Base-by-base conservation (phyloP, 2,113 vertebrate species). In the Sinocyclocheilus anophthalmus region DNA sequence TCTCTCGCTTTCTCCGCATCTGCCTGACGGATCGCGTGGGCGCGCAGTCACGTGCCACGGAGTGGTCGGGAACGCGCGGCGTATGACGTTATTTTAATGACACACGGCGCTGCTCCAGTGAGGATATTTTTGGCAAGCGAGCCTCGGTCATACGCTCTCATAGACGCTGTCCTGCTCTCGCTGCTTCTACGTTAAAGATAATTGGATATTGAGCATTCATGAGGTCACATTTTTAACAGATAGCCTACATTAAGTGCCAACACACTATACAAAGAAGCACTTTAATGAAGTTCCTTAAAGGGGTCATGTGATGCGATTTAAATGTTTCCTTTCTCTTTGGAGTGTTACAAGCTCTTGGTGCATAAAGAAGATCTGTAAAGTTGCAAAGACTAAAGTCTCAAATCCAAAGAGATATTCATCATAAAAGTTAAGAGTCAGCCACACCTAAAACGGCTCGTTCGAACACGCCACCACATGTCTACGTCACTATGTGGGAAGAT, bases 41-140 rank as follows among this genome's bases (percentile, higher is more conserved):
- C 91, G 92, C 91, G 93, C 93, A 92, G 87, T 94, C 94, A 94
- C 94, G 90, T 92, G 94, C 87, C 53, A 55, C 39, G 1, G 8
- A 1, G 84, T 33, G n/a, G 22, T 26, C 82, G 88, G 4, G 91
- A 26, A 67, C 92, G 89, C 90, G 92, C 90, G 5, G 48, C 30
- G 30, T 33, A 33, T 33, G 30, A 2, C 30, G 30, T 33, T 33
- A 33, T 33, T 33, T 33, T 33, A 33, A 33, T 33, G 30, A 33
- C 30, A 30, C 2, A 33, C 30, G 30, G 30, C 45, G 48, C 7
- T 77, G 76, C 24, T 82, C 39, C 59, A 67, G 79, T 18, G 39
- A 22, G 81, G 45, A 69, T 82, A 82, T 82, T 70, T 82, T 53
- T 69, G 81, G 81, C 65, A 37, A 18, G 14, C 37, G 26, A 30